Evolutionary conservation across 2,888 invertebrate genomes (phyloP).

Genomic region (Eustalomyia histrio): DNA sequence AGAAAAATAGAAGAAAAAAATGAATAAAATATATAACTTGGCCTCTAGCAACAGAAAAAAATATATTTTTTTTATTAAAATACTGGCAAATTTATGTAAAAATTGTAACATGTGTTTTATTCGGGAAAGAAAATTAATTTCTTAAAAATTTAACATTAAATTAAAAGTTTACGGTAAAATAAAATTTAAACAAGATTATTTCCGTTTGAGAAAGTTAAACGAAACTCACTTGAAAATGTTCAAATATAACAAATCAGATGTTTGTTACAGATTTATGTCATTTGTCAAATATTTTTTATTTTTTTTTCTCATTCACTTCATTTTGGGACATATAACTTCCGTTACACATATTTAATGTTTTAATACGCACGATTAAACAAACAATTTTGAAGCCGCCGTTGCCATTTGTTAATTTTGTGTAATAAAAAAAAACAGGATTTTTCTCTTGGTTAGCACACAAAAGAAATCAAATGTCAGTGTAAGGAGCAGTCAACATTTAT

Average conservation of each 20-base stretch:
- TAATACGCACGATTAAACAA: slow-evolving; percentile 59
- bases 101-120: slow-evolving; percentile 46
- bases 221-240: too few relatives aligned
- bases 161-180: slow-evolving; percentile 7
- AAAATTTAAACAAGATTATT: slow-evolving; percentile 26
- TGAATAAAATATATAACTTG: slow-evolving; percentile 28
- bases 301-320: not conserved
- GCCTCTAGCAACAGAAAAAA: slow-evolving; percentile 43
- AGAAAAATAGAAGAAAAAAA: slow-evolving; percentile 11
- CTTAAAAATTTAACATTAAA: slow-evolving; percentile 33
- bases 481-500: slow-evolving; percentile 9
- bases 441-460: slow-evolving; percentile 15
- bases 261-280: slow-evolving; percentile 53
- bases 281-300: slow-evolving; percentile 47
- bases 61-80: slow-evolving; percentile 38
- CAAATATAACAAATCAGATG: slow-evolving; percentile 36
- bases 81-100: slow-evolving; percentile 20
- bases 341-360: slow-evolving; percentile 43
- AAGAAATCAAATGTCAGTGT: not conserved
- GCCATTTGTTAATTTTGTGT: slow-evolving; percentile 21
- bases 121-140: slow-evolving; percentile 16
- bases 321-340: slow-evolving; percentile 11
- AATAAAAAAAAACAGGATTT: not conserved
- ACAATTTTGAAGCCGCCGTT: slow-evolving; percentile 32
- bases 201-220: not conserved